Base-by-base conservation (phyloP, 2,113 vertebrate genomes). In the Callionymus lyra region DNA sequence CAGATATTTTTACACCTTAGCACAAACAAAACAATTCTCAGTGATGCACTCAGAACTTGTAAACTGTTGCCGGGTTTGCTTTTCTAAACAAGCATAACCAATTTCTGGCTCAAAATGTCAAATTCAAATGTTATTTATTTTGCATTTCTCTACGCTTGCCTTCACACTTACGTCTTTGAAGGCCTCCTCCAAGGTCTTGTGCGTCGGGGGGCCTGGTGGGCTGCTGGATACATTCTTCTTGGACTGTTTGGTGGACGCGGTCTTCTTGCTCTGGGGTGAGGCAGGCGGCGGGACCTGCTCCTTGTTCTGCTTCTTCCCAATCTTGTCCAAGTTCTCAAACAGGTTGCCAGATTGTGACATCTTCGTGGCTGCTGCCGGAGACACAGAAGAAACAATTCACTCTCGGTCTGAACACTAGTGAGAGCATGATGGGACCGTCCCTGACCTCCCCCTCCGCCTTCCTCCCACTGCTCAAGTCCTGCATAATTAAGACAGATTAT, bases 131-230 rank as follows among this genome's bases (percentile, higher is more conserved):
- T n/a, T n/a, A n/a, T n/a, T n/a, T n/a, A n/a, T n/a, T n/a, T n/a
- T n/a, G n/a, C n/a, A n/a, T n/a, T n/a, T n/a, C n/a, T n/a, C n/a
- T n/a, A n/a, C n/a, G n/a, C n/a, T n/a, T n/a, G n/a, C n/a, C n/a
- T n/a, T n/a, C n/a, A n/a, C 45, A 89, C 94, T 91, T 68, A 98
- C 94, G 0, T 87, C 82, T 80, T 74, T 91, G 63, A 98, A 50
- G 0, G 93, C 92, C 6, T 91, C 91, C 72, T 97, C 91, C 33
- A 95, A 82, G 0, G 75, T 90, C 56, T 72, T 89, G 73, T 78
- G 81, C 6, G 65, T 58, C 2, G 62, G 45, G 0, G 72, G 47
- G 18, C 76, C 70, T 11, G 31, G 4, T 0, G 60, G 9, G 1
- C 48, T 75, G 27, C 1, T 81, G 0, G 73, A 50, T 0, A 52